Evolutionary conservation across 2,888 invertebrate genomes (phyloP).

Genomic region (Oeneis ivallda): DNA sequence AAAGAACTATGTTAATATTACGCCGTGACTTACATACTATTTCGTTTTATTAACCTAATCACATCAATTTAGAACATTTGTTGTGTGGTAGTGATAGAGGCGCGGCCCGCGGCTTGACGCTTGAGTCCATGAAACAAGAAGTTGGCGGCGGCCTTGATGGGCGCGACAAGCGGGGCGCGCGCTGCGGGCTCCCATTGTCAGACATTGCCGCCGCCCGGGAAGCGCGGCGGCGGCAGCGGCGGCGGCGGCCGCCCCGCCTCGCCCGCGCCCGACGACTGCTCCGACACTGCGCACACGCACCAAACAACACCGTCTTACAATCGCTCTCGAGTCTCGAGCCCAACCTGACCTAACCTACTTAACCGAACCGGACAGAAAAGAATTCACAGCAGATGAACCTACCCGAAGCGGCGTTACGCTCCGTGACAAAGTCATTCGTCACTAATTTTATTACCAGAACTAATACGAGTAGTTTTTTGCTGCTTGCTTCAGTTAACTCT

Average conservation of each 20-base stretch:
- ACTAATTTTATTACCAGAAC: too few species aligned
- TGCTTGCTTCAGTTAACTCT: too few species aligned
- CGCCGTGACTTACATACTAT: slow-evolving; percentile 74
- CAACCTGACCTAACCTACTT: too few species aligned
- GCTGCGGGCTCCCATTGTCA: slow-evolving; percentile 88
- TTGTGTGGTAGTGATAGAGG: slow-evolving; percentile 77
- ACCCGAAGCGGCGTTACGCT: too few species aligned
- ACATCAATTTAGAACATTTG: slow-evolving; percentile 82
- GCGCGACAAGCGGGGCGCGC: slow-evolving; percentile 83
- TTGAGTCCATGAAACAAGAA: slow-evolving; percentile 86
- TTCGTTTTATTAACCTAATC: slow-evolving; percentile 76
- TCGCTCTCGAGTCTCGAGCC: not conserved
- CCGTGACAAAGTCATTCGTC: too few species aligned
- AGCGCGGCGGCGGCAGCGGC: slow-evolving; percentile 90
- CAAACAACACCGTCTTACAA: not conserved
- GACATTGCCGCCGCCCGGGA: slow-evolving; percentile 88
- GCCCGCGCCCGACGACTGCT: slow-evolving; percentile 90
- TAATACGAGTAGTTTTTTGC: too few species aligned
- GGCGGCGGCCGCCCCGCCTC: slow-evolving; percentile 88
- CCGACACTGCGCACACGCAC: slow-evolving; percentile 86
- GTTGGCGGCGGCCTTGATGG: slow-evolving; percentile 85
- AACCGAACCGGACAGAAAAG: too few species aligned
- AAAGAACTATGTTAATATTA: slow-evolving; percentile 72
- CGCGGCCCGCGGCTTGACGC: slow-evolving; percentile 71
- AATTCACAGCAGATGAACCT: too few species aligned